Base-by-base conservation (phyloP, 2,888 invertebrate species). In the Acrobasis repandana region DNA sequence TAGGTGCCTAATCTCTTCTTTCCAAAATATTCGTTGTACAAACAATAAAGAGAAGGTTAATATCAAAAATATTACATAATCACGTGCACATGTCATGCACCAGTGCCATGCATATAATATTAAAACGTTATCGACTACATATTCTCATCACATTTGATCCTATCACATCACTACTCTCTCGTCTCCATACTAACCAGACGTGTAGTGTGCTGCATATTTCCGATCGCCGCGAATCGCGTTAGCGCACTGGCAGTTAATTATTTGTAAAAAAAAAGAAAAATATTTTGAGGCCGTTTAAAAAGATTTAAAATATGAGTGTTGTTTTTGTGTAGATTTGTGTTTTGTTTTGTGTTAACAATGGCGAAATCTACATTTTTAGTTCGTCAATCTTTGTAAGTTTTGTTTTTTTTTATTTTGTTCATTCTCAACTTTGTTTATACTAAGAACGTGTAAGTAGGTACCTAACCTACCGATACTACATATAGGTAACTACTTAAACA, bases 331-430 rank as follows among this genome's bases (percentile, higher is more conserved):
- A 57, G 58, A 61, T 64, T 62, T 56, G 61, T 61, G 59, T 56
- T 46, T 33, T 43, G 54, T 51, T 60, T 62, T 67, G 65, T 66
- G 64, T 67, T 60, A 5, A 70, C 65, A 58, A 83, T 83, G 83
- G 73, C 82, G 57, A 83, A 82, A 65, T 67, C 82, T 15, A 70
- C 78, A 9, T 61, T 79, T 52, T 62, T 83, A 48, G 67, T 83
- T 58, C 83, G 83, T 11, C 80, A 83, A 68, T 71, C 79, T 0
- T 50, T 83, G 83, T 83, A 67, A 88, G 88, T 83, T 67, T 64
- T 64, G 51, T 59, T 61, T 62, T 61, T 49, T 38, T 51, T 65
- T 61, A 38, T 20, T 57, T 52, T 56, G 9, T 43, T 49, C 56
- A 52, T 52, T 9, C 6, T 52, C 48, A 28, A 10, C 8, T 14